Evolutionary conservation across 2,888 invertebrate species (phyloP).

Genomic region (Tetragnatha montana): DNA sequence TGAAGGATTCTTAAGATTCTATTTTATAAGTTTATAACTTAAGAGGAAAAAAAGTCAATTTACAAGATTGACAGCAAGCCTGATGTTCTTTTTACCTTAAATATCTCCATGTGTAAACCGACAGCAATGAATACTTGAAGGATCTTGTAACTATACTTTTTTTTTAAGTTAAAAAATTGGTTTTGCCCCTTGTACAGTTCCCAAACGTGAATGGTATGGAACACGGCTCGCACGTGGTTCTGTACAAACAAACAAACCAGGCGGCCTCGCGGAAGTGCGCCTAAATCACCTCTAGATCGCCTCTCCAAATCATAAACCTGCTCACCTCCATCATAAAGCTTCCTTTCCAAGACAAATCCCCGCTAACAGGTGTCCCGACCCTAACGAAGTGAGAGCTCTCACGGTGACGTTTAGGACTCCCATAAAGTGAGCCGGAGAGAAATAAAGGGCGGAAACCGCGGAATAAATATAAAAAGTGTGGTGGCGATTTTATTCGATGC

Average conservation of each 20-base stretch:
- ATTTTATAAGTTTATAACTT: no score
- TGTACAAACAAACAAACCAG: background rate
- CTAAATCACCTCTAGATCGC: background rate
- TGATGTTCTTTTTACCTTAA: no score
- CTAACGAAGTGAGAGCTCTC: constrained; percentile 11
- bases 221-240: background rate
- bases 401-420: constrained; percentile 49
- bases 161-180: no score
- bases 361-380: background rate
- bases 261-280: background rate
- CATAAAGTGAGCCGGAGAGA: constrained; percentile 28
- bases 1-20: no score
- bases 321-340: background rate
- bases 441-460: background rate
- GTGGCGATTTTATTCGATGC: constrained; percentile 48
- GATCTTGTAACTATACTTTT: no score
- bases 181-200: no score
- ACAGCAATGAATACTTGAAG: no score
- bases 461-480: constrained; percentile 9
- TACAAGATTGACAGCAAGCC: no score
- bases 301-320: background rate
- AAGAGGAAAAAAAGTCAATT: no score
- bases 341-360: background rate
- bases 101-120: no score
- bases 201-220: no score